Conservation (phyloP, 2,797 vertebrate genomes). For the Sebastes vulpes region DNA sequence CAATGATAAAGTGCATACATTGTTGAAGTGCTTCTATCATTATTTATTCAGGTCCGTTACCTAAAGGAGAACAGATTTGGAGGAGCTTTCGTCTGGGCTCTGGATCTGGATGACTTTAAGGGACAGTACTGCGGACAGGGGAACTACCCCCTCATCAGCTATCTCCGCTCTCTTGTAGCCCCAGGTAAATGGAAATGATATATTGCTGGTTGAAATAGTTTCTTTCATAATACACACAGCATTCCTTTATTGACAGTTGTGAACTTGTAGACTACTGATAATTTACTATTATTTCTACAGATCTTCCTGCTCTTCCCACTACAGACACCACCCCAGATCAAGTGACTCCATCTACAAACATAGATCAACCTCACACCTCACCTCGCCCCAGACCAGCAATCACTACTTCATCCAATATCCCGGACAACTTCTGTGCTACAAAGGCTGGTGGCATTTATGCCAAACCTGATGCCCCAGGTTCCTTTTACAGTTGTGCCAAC, state of each 20-base stretch:
- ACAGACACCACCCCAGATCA: not conserved
- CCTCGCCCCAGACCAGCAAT: not conserved
- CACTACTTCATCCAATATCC: not conserved
- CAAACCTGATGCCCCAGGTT: constrained; percentile 41
- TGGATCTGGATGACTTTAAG: constrained; percentile 84
- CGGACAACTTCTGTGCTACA: constrained; percentile 64
- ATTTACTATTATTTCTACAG: constrained; percentile 23
- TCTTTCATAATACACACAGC: not conserved
- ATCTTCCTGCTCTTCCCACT: constrained; percentile 27
- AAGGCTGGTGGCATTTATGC: constrained; percentile 53
- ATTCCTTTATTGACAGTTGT: not conserved
- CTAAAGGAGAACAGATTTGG: constrained; percentile 77
- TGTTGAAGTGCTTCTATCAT: not conserved
- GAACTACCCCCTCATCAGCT: constrained; percentile 70
- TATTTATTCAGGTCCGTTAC: constrained; percentile 70
- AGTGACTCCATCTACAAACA: not conserved
- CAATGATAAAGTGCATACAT: not conserved
- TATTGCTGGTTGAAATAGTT: not conserved
- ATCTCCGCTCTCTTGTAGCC: constrained; percentile 67
- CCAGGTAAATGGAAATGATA: constrained; percentile 22
- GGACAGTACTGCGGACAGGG: constrained; percentile 82
- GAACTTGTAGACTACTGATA: not conserved
- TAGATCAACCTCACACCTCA: not conserved
- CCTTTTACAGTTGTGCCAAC: constrained; percentile 72
- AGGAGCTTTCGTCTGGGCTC: constrained; percentile 83